Evolutionary conservation across 2,113 vertebrate species (phyloP), one percentile per base, ranked within the genome.

Genomic region (Lampris megalopsis): DNA sequence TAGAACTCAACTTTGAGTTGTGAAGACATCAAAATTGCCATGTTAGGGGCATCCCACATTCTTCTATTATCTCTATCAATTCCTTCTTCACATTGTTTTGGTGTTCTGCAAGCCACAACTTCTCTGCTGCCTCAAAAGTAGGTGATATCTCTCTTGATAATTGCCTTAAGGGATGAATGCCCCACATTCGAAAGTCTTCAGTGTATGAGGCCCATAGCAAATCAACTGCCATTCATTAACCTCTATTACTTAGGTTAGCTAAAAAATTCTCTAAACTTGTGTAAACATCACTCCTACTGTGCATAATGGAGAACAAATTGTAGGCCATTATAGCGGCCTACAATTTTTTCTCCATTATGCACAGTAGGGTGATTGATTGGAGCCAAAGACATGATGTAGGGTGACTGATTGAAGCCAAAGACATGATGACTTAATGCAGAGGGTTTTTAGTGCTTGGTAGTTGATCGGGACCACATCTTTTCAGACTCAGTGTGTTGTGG

Each of bases 231-330:
- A 13, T 53, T 72, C 58, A 80, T 62, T 24, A 69, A 60, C 24
- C 62, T 84, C 77, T 64, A 43, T 53, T 89, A 63, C 42, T 75
- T 62, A 68, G 76, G 75, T 86, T 68, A 83, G 76, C 70, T 67
- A 82, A 84, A 75, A 80, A 70, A 76, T 75, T 78, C 62, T 45
- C 80, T 85, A 75, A 87, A 80, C 81, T 84, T 84, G 70, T 56
- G 82, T 88, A 83, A 88, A 91, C 82, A 89, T 45, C 37, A 65
- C 83, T 89, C 87, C 88, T 79, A 85, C 81, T 85, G 69, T 38
- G 5, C 60, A 77, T 87, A 85, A 89, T 82, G 64, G 85, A 75
- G 36, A n/a, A 36, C 63, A 49, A 36, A 65, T 24, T 11, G 13
- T 24, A 82, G 60, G 73, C 77, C 65, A 82, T 83, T 89, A 88